A percentile compares a stretch with the other conserved stretches of the same genome.
Evolutionary conservation across 2,888 invertebrate species (phyloP).

Genomic region (Clitarchus hookeri): DNA sequence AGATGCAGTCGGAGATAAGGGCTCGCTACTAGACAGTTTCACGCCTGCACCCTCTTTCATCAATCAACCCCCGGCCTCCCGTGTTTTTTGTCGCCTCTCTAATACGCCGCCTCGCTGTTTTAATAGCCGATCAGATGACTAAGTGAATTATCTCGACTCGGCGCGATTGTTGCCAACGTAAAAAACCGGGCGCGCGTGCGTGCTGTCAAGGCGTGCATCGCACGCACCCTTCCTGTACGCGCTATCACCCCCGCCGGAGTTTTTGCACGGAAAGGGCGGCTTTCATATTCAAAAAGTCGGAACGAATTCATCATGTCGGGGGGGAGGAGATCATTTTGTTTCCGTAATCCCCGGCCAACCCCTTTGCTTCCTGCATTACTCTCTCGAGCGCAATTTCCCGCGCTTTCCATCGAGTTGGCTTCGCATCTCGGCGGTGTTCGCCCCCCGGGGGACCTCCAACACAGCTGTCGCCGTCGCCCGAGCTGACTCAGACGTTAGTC

Average conservation of each 20-base stretch:
- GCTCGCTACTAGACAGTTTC: not conserved
- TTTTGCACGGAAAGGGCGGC: not conserved
- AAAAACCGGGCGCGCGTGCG: slow-evolving; percentile 12
- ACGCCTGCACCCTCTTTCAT: not conserved
- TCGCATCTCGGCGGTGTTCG: not conserved
- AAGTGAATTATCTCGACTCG: slow-evolving; percentile 36
- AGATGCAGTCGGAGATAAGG: not conserved
- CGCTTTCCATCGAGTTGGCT: slow-evolving; percentile 22
- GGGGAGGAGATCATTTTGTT: slow-evolving; percentile 21
- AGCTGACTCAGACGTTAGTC: too few relatives aligned
- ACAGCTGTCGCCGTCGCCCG: not conserved
- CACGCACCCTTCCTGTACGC: slow-evolving; percentile 5
- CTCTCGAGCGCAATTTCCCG: slow-evolving; percentile 37
- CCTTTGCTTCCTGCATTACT: slow-evolving; percentile 19
- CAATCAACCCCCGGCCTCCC: not conserved
- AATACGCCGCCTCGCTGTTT: slow-evolving; percentile 36
- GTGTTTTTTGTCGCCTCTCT: slow-evolving; percentile 27
- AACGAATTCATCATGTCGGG: slow-evolving; percentile 36
- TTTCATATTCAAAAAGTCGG: slow-evolving; percentile 35
- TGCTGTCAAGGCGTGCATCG: not conserved
- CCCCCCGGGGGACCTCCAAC: not conserved
- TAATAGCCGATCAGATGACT: slow-evolving; percentile 38
- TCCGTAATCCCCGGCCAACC: slow-evolving; percentile 21
- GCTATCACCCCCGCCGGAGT: not conserved
- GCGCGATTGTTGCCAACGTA: slow-evolving; percentile 28